A percentile compares a stretch with the other conserved stretches of the same genome.
phyloP scores from a whole-genome alignment of 2,888 invertebrate species.

The Drosophila peninsularis region DNA sequence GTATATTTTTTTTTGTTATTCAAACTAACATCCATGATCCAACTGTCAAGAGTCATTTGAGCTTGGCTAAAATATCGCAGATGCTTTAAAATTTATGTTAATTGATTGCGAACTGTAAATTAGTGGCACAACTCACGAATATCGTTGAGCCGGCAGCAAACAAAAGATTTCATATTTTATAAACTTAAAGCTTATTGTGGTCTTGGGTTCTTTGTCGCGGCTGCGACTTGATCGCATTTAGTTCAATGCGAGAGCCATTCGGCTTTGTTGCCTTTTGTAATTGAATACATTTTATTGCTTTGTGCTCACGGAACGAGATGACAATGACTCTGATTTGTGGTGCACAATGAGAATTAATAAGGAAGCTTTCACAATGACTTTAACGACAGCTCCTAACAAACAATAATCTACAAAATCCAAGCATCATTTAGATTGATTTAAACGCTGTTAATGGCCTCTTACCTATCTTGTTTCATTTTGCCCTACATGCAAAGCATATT shows the following conservation, averaged over 20 bases:
- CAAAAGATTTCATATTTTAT: conserved; percentile 52
- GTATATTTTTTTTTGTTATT: conserved; percentile 12
- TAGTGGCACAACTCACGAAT: conserved; percentile 48
- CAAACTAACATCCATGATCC: conserved; percentile 34
- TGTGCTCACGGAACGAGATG: conserved; percentile 52
- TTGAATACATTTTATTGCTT: conserved; percentile 44
- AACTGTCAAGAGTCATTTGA: conserved; percentile 62
- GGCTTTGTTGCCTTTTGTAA: conserved; percentile 19
- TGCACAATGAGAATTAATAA: conserved; percentile 56
- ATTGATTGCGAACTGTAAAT: conserved; percentile 62
- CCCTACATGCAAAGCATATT: too few species aligned
- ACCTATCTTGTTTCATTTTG: background rate
- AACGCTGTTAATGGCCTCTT: conserved; percentile 2
- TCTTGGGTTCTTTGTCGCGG: conserved; percentile 15
- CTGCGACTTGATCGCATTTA: conserved; percentile 41
- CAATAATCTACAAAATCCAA: background rate
- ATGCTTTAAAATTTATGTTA: conserved; percentile 65
- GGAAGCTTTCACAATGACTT: conserved; percentile 52
- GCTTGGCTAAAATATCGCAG: conserved; percentile 35
- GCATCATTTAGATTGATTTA: conserved; percentile 2
- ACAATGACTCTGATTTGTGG: conserved; percentile 38
- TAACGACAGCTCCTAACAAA: conserved; percentile 33
- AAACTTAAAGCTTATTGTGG: conserved; percentile 28
- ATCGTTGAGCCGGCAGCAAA: conserved; percentile 33
- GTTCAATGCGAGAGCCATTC: conserved; percentile 17